Evolutionary conservation across 2,888 invertebrate genomes (phyloP), one percentile per base, ranked within the genome.

Genomic region (Pogonocherus hispidulus): DNA sequence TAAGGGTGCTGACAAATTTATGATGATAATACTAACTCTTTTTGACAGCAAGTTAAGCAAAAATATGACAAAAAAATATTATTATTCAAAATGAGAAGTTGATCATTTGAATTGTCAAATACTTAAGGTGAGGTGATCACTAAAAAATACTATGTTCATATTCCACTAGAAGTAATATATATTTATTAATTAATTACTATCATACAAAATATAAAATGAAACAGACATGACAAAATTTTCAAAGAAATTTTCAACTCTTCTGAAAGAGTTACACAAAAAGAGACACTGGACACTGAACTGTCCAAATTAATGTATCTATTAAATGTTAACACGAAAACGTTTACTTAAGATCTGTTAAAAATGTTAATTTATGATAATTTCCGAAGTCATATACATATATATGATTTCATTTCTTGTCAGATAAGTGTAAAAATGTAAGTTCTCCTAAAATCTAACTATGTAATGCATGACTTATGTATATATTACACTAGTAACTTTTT

Each of bases 201-300:
- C 47, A 47, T 59, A 59, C 47, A 59, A 32, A 35, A 41, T 41
- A 55, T 47, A 59, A 59, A 59, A 47, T 57, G 57, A 47, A 37
- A 47, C 44, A 56, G 11, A 59, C 47, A 59, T 44, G 35, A 49
- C 9, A 22, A 23, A 57, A 27, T 57, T 35, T 46, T 41, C 16
- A 16, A 57, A 46, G 6, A 23, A 57, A 59, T 27, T 27, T 27
- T 3, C 14, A 32, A 47, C 16, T 18, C 27, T 46, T n/a, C 16
- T n/a, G 23, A 19, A 22, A 44, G 47, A 59, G n/a, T 47, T 46
- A 57, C 57, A 57, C 32, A 59, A 20, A 59, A 23, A 9, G n/a
- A 47, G 47, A 47, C 47, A 47, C 27, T 27, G n/a, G 19, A 44
- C 35, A 35, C 22, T 57, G 27, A 49, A 20, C 4, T 41, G 14